phyloP scores from a whole-genome alignment of 2,888 invertebrate genomes.

The Clunio marinus region DNA sequence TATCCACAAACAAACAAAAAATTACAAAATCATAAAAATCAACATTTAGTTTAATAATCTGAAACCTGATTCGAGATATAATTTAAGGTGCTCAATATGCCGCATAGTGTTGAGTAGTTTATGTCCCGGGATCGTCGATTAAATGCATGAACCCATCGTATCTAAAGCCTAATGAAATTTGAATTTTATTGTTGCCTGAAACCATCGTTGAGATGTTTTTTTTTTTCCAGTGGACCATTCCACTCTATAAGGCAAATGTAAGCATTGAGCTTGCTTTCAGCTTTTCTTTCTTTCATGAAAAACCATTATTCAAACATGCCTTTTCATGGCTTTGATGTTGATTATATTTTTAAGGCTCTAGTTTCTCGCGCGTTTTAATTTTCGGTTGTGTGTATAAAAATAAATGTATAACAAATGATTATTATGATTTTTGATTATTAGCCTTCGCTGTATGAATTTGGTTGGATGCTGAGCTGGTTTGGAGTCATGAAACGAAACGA shows the following conservation, averaged over 20 bases:
- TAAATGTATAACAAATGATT: conserved; percentile 36
- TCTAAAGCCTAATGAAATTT: conserved; percentile 6
- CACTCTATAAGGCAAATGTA: too few relatives aligned
- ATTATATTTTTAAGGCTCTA: too few relatives aligned
- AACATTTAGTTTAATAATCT: conserved; percentile 23
- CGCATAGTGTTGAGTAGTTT: conserved; percentile 23
- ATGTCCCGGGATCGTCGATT: conserved; percentile 14
- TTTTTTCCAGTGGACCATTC: too few relatives aligned
- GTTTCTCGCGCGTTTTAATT: too few relatives aligned
- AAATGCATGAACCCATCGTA: neutral
- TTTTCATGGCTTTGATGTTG: neutral
- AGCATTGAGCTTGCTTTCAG: too few relatives aligned
- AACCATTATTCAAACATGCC: neutral
- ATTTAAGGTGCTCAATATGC: conserved; percentile 8
- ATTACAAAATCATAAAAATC: conserved; percentile 27
- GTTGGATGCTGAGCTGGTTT: neutral
- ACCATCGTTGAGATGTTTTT: too few relatives aligned
- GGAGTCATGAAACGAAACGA: too few relatives aligned
- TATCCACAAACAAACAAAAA: conserved; percentile 21
- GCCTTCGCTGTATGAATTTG: conserved; percentile 12
- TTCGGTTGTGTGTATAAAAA: conserved; percentile 21
- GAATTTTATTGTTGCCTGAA: conserved; percentile 17
- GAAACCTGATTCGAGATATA: conserved; percentile 16
- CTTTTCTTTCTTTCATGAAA: neutral
- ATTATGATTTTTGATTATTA: conserved; percentile 36